Conservation (phyloP, 2,888 invertebrate species). For the Falcaria lacertinaria region DNA sequence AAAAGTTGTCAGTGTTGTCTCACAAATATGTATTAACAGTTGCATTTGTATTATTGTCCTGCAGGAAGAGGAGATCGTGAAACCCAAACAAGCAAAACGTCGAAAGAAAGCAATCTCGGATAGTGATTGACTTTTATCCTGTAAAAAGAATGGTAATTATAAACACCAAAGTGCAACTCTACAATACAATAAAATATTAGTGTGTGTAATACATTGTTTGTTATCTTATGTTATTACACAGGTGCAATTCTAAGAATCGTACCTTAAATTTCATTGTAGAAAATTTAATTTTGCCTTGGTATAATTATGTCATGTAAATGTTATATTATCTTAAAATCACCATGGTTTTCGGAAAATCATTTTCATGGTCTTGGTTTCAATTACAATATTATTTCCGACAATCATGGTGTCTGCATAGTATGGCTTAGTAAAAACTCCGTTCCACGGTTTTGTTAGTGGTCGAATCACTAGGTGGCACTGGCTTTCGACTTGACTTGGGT, state of each 20-base stretch:
- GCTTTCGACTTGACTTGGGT: too few relatives aligned
- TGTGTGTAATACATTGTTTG: constrained; percentile 45
- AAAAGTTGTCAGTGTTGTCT: too few relatives aligned
- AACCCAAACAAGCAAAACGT: constrained; percentile 94
- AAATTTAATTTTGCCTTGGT: constrained; percentile 39
- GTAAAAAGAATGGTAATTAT: constrained; percentile 58
- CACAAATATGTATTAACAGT: too few relatives aligned
- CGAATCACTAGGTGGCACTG: too few relatives aligned
- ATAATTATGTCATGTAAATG: constrained; percentile 23
- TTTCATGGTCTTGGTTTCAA: constrained; percentile 3
- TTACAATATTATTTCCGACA: constrained; percentile 7
- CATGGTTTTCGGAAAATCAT: constrained; percentile 13
- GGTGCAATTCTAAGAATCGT: constrained; percentile 67
- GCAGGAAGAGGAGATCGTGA: constrained; percentile 95
- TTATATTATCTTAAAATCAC: constrained; percentile 19
- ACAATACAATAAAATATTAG: constrained; percentile 65
- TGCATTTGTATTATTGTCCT: too few relatives aligned
- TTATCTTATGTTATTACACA: constrained; percentile 52
- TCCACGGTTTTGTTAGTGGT: constrained; percentile 3
- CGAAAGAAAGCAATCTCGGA: constrained; percentile 95
- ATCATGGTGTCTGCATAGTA: constrained; percentile 6
- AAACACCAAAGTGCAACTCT: constrained; percentile 79
- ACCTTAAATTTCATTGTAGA: constrained; percentile 41
- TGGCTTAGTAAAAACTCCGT: constrained; percentile 11
- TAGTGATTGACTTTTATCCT: constrained; percentile 89